Evolutionary conservation across 1,140 invertebrate species (phyloP).

Genomic region (Polypedilum vanderplanki): DNA sequence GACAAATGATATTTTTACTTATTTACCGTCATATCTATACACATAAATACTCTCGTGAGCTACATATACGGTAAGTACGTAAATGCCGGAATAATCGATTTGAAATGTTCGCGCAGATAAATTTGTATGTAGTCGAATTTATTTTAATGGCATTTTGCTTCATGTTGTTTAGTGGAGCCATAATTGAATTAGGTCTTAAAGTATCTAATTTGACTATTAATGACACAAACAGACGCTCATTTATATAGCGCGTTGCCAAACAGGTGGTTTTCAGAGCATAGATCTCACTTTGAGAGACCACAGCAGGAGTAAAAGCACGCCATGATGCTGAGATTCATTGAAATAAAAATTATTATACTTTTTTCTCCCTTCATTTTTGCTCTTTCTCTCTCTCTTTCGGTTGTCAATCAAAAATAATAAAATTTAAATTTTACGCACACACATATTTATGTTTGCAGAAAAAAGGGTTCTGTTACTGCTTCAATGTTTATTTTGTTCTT

Average conservation of each 20-base stretch:
- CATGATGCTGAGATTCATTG: not conserved
- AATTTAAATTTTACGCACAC: too few species aligned
- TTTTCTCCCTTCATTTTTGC: not conserved
- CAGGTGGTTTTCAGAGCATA: not conserved
- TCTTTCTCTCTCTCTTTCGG: too few species aligned
- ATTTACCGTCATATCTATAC: not conserved
- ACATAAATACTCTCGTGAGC: not conserved
- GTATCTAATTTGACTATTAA: not conserved
- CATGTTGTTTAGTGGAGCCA: too few species aligned
- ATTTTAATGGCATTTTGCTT: too few species aligned
- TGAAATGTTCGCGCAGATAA: not conserved
- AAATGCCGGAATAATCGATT: not conserved
- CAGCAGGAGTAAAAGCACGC: not conserved
- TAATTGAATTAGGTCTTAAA: not conserved
- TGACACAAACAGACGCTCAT: not conserved
- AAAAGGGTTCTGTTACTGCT: too few species aligned
- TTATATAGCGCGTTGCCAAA: not conserved
- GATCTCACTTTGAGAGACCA: not conserved
- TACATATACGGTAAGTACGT: too few species aligned
- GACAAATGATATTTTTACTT: not conserved
- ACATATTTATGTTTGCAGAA: too few species aligned
- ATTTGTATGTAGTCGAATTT: too few species aligned
- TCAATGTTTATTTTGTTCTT: not conserved
- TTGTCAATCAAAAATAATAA: too few species aligned
- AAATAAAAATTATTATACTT: not conserved